Conservation (phyloP, 2,113 vertebrate genomes). For the Phrynosoma blainvillii region DNA sequence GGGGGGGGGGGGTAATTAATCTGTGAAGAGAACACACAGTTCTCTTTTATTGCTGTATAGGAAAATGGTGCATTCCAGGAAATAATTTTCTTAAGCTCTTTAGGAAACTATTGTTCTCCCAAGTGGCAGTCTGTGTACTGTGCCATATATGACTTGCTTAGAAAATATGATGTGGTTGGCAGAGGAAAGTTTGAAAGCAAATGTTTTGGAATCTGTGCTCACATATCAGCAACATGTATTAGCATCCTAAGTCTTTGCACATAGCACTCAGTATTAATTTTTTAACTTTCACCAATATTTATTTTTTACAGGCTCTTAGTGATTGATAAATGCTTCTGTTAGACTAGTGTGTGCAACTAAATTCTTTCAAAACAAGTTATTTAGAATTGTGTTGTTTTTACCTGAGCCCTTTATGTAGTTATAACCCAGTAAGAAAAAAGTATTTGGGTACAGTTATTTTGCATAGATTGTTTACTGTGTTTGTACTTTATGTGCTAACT, state of each 20-base stretch:
- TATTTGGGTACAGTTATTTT: constrained; percentile 23
- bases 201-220: not conserved
- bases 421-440: constrained; percentile 3
- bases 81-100: not conserved
- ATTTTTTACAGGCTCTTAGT: constrained; percentile 4
- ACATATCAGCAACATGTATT: not conserved
- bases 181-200: not conserved
- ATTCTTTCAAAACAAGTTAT: not conserved
- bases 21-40: constrained; percentile 1
- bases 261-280: constrained; percentile 4
- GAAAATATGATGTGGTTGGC: not conserved
- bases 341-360: not conserved
- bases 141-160: constrained; percentile 23
- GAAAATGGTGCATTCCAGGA: constrained; percentile 11
- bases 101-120: not conserved
- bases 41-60: constrained; percentile 6
- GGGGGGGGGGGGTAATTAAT: not conserved
- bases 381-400: not conserved
- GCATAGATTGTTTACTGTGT: not conserved
- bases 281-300: constrained; percentile 17
- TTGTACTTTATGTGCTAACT: not conserved
- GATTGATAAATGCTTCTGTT: not conserved
- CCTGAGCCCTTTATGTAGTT: constrained; percentile 11
- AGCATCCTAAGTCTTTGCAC: not conserved
- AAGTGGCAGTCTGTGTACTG: not conserved